Conservation (phyloP, 2,113 vertebrate species). For the Choloepus hoffmanni region DNA sequence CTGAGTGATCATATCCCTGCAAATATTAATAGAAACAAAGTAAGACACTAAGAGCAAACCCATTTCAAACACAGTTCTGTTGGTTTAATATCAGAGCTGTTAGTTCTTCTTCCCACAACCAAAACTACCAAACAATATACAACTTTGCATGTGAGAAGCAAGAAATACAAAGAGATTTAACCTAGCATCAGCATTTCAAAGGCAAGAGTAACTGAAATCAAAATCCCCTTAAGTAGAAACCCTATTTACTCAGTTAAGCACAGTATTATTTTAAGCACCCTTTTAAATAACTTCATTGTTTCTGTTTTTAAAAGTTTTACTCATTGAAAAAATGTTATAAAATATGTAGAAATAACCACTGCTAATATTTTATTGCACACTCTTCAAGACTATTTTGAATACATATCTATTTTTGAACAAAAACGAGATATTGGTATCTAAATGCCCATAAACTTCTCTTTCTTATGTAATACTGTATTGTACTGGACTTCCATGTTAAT, state of each 20-base stretch:
- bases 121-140: not conserved
- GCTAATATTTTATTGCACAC: not conserved
- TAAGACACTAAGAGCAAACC: not conserved
- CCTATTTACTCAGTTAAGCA: not conserved
- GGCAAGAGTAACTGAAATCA: not conserved
- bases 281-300: not conserved
- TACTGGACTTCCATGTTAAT: not conserved
- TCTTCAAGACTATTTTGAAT: not conserved
- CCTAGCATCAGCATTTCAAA: conserved; percentile 6
- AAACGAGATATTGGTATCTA: not conserved
- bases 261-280: conserved; percentile 11
- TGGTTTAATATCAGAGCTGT: not conserved
- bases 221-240: not conserved
- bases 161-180: not conserved
- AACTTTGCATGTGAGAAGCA: not conserved
- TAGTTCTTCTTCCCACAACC: not conserved
- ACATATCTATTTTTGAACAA: not conserved
- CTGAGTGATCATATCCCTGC: not conserved
- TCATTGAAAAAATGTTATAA: not conserved
- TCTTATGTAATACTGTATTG: not conserved
- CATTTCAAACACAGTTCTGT: not conserved
- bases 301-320: conserved; percentile 10
- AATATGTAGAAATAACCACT: not conserved
- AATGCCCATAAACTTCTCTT: not conserved
- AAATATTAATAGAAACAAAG: conserved; percentile 16